Conservation (phyloP, 1,140 invertebrate genomes). For the Tetragnatha versicolor region DNA sequence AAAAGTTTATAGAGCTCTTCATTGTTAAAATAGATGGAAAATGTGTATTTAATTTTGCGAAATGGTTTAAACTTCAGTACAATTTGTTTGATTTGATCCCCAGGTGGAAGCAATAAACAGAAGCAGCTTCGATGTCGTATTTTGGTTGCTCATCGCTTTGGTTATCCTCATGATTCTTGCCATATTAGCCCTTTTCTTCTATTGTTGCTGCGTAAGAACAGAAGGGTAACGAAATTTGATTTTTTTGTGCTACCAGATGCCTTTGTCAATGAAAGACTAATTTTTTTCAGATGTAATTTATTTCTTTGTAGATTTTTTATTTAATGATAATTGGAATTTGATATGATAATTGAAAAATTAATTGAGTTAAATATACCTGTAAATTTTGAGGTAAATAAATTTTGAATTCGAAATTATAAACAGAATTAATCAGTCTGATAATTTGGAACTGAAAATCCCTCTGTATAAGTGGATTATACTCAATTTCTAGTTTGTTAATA, state of each 20-base stretch:
- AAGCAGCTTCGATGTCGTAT: slow-evolving; percentile 47
- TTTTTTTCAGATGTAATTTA: no score
- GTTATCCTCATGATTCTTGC: slow-evolving; percentile 54
- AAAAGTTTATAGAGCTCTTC: not conserved
- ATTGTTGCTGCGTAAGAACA: slow-evolving; percentile 37
- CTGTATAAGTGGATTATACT: not conserved
- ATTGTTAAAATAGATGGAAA: not conserved
- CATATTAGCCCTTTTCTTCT: slow-evolving; percentile 47
- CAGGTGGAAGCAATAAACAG: slow-evolving; percentile 33
- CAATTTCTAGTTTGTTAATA: not conserved
- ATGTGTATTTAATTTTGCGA: not conserved
- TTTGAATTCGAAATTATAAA: not conserved
- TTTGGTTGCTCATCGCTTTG: slow-evolving; percentile 55
- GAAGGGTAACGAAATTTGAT: slow-evolving; percentile 41
- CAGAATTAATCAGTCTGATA: not conserved
- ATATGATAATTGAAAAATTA: no score
- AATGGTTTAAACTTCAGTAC: not conserved
- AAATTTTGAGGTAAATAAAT: not conserved
- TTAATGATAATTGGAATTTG: no score
- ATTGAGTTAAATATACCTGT: no score
- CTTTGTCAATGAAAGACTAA: no score
- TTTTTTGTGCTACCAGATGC: no score
- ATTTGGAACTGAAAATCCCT: not conserved
- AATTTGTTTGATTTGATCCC: no score
- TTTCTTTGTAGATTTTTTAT: no score